Evolutionary conservation across 1,140 invertebrate genomes (phyloP), one percentile per base, ranked within the genome.

Genomic region (Magallana angulata): DNA sequence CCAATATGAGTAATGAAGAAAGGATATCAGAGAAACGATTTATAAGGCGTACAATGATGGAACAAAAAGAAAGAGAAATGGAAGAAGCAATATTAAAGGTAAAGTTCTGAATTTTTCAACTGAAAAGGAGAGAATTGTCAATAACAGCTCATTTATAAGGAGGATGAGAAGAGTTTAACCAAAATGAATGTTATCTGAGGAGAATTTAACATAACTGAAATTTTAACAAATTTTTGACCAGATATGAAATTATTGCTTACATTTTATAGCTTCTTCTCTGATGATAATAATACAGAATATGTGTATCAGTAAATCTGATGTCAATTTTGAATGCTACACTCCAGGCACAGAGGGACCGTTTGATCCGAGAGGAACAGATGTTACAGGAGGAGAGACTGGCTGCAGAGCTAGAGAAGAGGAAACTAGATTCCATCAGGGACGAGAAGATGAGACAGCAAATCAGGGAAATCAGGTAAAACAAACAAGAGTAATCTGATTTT

Each of bases 401-500:
- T 8, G 76, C 86, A 71, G 94, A 95, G 89, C 82, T 95, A 60
- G 92, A 94, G 85, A 87, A 92, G 84, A 89, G 92, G n/a, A 95
- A 94, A 83, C 71, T 92, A 36, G 94, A 94, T 60, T 80, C 90
- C 24, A 84, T 92, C 8, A 90, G 93, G 57, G 94, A 95, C 91
- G 94, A 94, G 81, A 95, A 95, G 90, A 94, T 94, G 93, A 90
- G 94, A 84, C 94, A 95, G 87, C 94, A 95, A 82, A 93, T 95
- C 24, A 90, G 94, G 83, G 94, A 94, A 90, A 92, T 91, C 57
- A 95, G 94, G 94, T 94, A 89, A 82, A 76, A 12, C 62, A 64
- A 16, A 7, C 36, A 48, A 48, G 36, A 48, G 36, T 48, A 48
- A 48, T 48, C 36, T 48, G 36, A 5, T 48, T 48, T 48, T 48